A percentile compares a stretch with the other conserved stretches of the same genome.
Evolutionary conservation across 2,888 invertebrate genomes (phyloP).

Genomic region (Troides oblongomaculatus): DNA sequence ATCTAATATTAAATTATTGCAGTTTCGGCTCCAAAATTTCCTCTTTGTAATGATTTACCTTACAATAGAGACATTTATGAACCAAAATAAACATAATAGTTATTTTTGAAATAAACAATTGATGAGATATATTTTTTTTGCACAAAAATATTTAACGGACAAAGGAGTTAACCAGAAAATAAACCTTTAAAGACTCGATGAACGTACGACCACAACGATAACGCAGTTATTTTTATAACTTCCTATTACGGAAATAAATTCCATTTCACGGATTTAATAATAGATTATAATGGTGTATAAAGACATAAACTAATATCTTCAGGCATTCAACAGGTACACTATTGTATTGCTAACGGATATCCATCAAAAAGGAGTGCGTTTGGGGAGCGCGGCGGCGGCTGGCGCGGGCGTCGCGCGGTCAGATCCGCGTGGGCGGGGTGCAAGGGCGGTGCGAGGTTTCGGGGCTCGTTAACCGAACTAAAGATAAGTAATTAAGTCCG

Average conservation of each 20-base stretch:
- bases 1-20: too few relatives aligned
- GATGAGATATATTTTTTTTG: neutral
- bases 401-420: constrained; percentile 29
- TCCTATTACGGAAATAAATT: constrained; percentile 4
- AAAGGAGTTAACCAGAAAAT: neutral
- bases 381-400: constrained; percentile 33
- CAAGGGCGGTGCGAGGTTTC: constrained; percentile 24
- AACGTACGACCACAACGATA: neutral
- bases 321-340: constrained; percentile 68
- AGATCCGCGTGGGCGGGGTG: constrained; percentile 28
- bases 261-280: constrained; percentile 14
- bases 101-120: neutral
- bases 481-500: constrained; percentile 52
- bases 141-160: neutral
- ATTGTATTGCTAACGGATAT: constrained; percentile 51
- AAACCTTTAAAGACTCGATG: neutral
- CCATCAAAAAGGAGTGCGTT: constrained; percentile 47
- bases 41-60: too few relatives aligned
- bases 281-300: constrained; percentile 18
- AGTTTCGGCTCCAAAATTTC: too few relatives aligned
- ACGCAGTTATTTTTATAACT: neutral
- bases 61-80: too few relatives aligned
- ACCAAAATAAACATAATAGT: neutral
- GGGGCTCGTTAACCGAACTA: constrained; percentile 39
- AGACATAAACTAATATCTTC: constrained; percentile 42